Evolutionary conservation across 1,140 invertebrate species (phyloP), one percentile per base, ranked within the genome.

Genomic region (Linepithema humile): DNA sequence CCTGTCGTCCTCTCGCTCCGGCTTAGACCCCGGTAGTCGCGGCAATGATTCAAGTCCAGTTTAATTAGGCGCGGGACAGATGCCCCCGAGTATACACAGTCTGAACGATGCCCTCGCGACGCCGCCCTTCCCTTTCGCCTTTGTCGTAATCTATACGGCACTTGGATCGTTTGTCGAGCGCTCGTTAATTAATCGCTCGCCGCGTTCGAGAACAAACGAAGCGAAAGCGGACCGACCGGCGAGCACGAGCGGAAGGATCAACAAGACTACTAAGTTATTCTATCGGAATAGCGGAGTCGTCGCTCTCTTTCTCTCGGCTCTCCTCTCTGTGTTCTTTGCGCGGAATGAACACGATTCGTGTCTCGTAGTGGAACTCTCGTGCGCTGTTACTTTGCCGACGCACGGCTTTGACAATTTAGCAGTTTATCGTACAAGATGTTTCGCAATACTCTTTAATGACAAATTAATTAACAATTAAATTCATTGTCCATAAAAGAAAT

Each of bases 1-100:
- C 23, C 57, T 23, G 32, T 38, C 62, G 59, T 74, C 65, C 77
- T 67, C 73, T 55, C 55, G 35, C 64, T 57, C 35, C 80, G n/a
- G 10, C 40, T 65, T 70, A 60, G 75, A 74, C 83, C 70, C 10
- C 23, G 38, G 20, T 48, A 85, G 64, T 69, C 84, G 74, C 85
- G 50, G 75, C 86, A 89, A 89, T 89, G 84, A 89, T 87, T 88
- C 88, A 89, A 88, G 86, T 84, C 62, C 70, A 67, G 62, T 88
- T 89, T 88, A 84, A 89, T 89, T 88, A 88, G 78, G 77, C 75
- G 26, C 50, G 23, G 73, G 69, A 82, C 80, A 80, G 60, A 65
- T 65, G 75, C 43, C 69, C 32, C n/a, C n/a, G n/a, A n/a, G 64
- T 29, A 69, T 82, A 85, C 67, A 84, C 82, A 80, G 64, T 50